Base-by-base conservation (phyloP, 35 echinoderm and acorn worm species). In the Lytechinus pictus region DNA sequence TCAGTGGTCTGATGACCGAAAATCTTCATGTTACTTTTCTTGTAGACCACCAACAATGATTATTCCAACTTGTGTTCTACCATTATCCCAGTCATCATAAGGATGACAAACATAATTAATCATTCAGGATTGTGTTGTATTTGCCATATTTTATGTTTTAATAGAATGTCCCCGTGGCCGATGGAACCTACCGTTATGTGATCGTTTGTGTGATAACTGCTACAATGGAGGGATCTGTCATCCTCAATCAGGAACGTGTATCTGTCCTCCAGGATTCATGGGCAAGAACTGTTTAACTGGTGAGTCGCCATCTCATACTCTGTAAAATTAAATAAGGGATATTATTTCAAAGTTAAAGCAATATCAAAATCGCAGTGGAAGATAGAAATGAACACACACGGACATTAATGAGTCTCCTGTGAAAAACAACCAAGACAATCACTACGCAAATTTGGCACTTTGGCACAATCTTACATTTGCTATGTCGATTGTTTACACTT, bases 211-310 rank as follows among this genome's bases (percentile, higher is more conserved):
- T 95, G 95, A 95, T 91, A 89, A 91, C 60, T 98, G 97, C 86
- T 96, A 96, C 87, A 95, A 98, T 92, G 94, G 97, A 95, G 96
- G 96, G 52, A 86, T 98, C 52, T 98, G 97, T 95, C 96, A 98
- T 95, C 96, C 94, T 54, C 86, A 95, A 33, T 95, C 96, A 54
- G 96, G 97, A 96, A 87, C 89, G 6, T 97, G 97, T 61, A 87
- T 98, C 57, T 98, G 97, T 53, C 61, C 96, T 54, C 97, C 96
- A 53, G 97, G 96, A 86, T 96, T 98, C 89, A 95, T 52, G 11
- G 97, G 96, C 54, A 21, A 54, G 29, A 96, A 97, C 86, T 96
- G 97, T 87, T 55, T 95, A 8, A 94, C 53, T 53, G 94, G 97
- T 97, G 96, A 58, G 28, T 44, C 11, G 8, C 33, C 33, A 87